Evolutionary conservation across 2,888 invertebrate genomes (phyloP), one percentile per base, ranked within the genome.

Genomic region (Phymatocera aterrima): DNA sequence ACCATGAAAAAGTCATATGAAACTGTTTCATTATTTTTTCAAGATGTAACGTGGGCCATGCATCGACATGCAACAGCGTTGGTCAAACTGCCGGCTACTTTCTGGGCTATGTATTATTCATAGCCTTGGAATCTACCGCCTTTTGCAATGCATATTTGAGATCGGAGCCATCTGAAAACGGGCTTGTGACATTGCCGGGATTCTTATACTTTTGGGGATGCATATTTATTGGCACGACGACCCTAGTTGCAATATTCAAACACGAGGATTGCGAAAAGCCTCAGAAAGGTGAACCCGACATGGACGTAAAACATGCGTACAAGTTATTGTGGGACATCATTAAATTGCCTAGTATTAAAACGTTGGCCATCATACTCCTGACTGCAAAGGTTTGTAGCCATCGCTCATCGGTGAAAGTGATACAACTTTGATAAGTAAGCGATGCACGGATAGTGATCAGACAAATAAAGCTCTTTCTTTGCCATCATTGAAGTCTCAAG

Each of bases 71-170:
- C 89, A 99, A 99, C 89, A 97, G 97, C 84, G 98, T 99, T 0
- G 99, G 99, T 2, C 99, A 99, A 92, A 99, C 99, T 0, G 97
- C 98, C 48, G 99, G 99, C 0, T 99, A 96, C 90, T 99, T 99
- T 88, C 92, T 99, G 1, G 99, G 99, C 80, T 99, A 99, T 91
- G 98, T 99, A 0, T 92, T 99, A 12, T 99, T 99, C 90, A 94
- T 99, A 90, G 98, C 99, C 0, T 91, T 99, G 78, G 99, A 99
- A 91, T 99, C 99, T 0, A 93, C 97, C 37, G 96, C 97, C 85
- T 99, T 99, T 91, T 99, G 98, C 90, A 99, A 99, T 90, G 95
- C 93, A 81, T 99, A 98, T 90, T 90, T 99, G 46, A 93, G 99
- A 78, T 92, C 92, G 3, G 92, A 91, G 40, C 96, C 97, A 0